phyloP scores from a whole-genome alignment of 1,140 invertebrate species.

The Procambarus virginalis region DNA sequence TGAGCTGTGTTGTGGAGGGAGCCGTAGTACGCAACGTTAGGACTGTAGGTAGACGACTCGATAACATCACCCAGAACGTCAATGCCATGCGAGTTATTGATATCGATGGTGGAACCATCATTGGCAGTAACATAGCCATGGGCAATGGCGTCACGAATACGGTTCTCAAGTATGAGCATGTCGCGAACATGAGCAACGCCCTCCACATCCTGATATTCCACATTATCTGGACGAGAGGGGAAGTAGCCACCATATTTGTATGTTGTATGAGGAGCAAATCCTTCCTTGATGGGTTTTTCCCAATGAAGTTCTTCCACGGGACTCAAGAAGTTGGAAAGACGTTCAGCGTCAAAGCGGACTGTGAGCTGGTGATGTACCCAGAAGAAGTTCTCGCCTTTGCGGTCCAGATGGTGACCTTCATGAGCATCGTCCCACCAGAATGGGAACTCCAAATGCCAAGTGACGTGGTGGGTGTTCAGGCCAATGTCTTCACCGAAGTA shows the following conservation, averaged over 20 bases:
- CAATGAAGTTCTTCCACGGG: slow-evolving; percentile 35
- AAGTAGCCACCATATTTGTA: slow-evolving; percentile 46
- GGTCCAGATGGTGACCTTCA: slow-evolving; percentile 25
- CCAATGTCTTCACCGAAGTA: slow-evolving; percentile 43
- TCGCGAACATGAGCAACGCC: slow-evolving; percentile 20
- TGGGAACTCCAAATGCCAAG: slow-evolving; percentile 46
- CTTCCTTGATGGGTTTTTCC: slow-evolving; percentile 21
- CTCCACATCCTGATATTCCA: slow-evolving; percentile 28
- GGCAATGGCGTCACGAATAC: slow-evolving; percentile 41
- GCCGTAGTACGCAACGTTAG: slow-evolving; percentile 30
- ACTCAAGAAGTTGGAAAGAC: slow-evolving; percentile 33
- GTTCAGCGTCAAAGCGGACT: slow-evolving; percentile 36
- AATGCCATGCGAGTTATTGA: slow-evolving; percentile 30
- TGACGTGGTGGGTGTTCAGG: slow-evolving; percentile 46
- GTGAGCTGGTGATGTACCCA: slow-evolving; percentile 48
- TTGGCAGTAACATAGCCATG: slow-evolving; percentile 17
- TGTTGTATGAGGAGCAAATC: slow-evolving; percentile 35
- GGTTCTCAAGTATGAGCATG: slow-evolving; percentile 22
- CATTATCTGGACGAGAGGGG: slow-evolving; percentile 35
- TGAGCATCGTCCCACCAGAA: slow-evolving; percentile 38
- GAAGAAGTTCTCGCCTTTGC: slow-evolving; percentile 31
- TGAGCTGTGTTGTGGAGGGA: slow-evolving; percentile 50
- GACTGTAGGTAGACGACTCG: slow-evolving; percentile 39
- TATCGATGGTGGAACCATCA: slow-evolving; percentile 6
- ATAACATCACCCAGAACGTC: slow-evolving; percentile 48